phyloP scores from a whole-genome alignment of 2,797 vertebrate species.

The Antrozous pallidus region DNA sequence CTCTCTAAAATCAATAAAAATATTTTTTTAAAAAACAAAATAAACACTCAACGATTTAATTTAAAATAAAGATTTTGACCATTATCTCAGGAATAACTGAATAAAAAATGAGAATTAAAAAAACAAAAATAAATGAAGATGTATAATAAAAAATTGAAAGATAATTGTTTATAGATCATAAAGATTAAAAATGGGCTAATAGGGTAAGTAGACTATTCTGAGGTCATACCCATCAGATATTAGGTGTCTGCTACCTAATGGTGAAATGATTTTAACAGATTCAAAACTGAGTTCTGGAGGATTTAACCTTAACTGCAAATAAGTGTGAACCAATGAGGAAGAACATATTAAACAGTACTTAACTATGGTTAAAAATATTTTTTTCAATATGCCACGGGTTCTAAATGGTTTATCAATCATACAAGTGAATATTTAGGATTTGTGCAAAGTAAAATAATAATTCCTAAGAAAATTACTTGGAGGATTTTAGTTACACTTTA shows the following conservation, averaged over 20 bases:
- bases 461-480: neutral
- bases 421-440: neutral
- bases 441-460: constrained; percentile 35
- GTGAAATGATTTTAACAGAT: neutral
- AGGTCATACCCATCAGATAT: neutral
- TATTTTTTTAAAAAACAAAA: neutral
- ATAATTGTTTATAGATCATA: neutral
- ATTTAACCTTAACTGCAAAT: constrained; percentile 52
- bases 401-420: constrained; percentile 45
- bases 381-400: neutral
- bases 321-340: constrained; percentile 41
- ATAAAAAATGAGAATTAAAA: neutral
- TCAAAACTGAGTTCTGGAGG: constrained; percentile 35
- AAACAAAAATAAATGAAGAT: neutral
- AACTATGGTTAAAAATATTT: neutral
- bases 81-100: neutral
- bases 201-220: neutral
- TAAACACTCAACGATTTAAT: neutral
- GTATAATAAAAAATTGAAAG: neutral
- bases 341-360: constrained; percentile 51
- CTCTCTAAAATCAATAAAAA: neutral
- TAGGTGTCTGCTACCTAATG: constrained; percentile 11
- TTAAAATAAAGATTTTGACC: neutral
- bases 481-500: constrained; percentile 33
- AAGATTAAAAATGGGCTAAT: constrained; percentile 22